Conservation (phyloP, 1,140 invertebrate genomes). For the Trachelipus rathkii region DNA sequence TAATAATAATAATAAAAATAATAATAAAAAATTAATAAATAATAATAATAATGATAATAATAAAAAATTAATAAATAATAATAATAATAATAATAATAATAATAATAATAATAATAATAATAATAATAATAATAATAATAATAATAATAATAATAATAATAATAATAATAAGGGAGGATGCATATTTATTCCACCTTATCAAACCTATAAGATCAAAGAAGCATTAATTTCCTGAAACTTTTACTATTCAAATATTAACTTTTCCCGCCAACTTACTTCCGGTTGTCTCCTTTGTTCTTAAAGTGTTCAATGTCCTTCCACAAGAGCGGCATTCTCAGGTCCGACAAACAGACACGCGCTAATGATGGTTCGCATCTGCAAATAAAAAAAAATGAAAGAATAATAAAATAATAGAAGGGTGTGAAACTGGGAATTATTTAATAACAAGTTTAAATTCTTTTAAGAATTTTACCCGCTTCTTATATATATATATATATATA, state of each 20-base stretch:
- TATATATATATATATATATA: conserved; percentile 9
- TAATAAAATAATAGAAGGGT: no score
- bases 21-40: not conserved
- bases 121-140: not conserved
- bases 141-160: not conserved
- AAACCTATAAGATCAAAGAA: no score
- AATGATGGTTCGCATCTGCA: conserved; percentile 24
- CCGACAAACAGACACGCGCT: conserved; percentile 57
- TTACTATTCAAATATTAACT: no score
- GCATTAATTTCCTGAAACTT: no score
- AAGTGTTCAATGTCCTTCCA: conserved; percentile 70
- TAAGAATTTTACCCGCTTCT: no score
- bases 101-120: not conserved
- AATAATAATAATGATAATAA: not conserved
- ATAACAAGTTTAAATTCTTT: no score
- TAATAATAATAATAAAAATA: not conserved
- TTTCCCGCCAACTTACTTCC: conserved; percentile 45
- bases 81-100: not conserved
- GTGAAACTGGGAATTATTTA: no score
- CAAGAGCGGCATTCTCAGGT: conserved; percentile 66
- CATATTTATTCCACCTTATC: no score
- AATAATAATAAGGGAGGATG: not conserved
- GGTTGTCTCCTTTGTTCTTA: conserved; percentile 67
- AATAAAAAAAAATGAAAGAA: not conserved
- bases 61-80: not conserved